Conservation (phyloP, 2,113 vertebrate species). For the Pachyramphus minor region DNA sequence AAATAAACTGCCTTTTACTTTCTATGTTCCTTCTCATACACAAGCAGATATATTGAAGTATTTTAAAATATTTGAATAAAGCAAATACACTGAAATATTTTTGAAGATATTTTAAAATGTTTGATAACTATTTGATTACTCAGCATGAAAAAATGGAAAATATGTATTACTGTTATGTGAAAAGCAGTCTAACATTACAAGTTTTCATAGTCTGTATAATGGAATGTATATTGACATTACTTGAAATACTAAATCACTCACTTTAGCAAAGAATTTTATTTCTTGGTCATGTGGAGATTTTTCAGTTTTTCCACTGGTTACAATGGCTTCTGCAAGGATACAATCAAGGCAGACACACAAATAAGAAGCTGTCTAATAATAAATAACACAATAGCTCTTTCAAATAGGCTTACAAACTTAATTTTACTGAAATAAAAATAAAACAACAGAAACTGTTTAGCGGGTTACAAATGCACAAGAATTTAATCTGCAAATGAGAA, state of each 20-base stretch:
- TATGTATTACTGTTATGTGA: background rate
- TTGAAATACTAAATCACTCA: slow-evolving; percentile 59
- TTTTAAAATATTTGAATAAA: background rate
- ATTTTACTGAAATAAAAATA: background rate
- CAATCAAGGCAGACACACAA: background rate
- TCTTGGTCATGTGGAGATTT: slow-evolving; percentile 95
- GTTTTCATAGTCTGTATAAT: background rate
- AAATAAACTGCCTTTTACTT: background rate
- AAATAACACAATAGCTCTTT: background rate
- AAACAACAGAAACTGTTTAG: background rate
- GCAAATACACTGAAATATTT: background rate
- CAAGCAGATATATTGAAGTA: background rate
- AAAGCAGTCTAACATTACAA: background rate
- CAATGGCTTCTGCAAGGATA: slow-evolving; percentile 86
- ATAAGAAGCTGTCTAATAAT: background rate
- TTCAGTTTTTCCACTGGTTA: slow-evolving; percentile 91
- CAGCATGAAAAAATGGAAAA: background rate
- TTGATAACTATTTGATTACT: background rate
- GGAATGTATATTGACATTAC: background rate
- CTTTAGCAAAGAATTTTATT: slow-evolving; percentile 99
- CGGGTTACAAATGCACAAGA: background rate
- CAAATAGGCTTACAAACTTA: background rate
- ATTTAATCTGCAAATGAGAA: background rate
- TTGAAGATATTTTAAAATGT: background rate
- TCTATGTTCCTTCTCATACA: background rate